Evolutionary conservation across 2,113 vertebrate species (phyloP).

Genomic region (Loxodonta africana): DNA sequence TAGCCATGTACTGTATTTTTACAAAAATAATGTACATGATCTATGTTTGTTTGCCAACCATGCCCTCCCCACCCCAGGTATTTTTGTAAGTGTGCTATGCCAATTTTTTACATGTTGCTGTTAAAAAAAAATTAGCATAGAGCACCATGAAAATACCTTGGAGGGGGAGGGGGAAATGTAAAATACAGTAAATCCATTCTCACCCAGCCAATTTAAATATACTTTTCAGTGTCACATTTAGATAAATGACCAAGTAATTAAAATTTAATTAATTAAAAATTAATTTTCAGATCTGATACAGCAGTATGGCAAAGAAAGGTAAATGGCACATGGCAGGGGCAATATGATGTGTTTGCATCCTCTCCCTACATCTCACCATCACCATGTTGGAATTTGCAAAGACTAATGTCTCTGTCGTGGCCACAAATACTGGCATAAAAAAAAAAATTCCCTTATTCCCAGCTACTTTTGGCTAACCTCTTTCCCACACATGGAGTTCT

Average conservation of each 20-base stretch:
- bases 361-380: neutral
- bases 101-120: neutral
- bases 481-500: neutral
- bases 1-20: neutral
- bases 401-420: neutral
- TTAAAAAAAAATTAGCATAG: neutral
- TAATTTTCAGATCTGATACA: constrained; percentile 31
- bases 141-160: neutral
- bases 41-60: neutral
- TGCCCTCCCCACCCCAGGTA: neutral
- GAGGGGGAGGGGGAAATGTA: no score
- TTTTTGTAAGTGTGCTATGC: neutral
- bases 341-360: neutral
- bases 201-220: constrained; percentile 39
- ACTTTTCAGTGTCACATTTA: constrained; percentile 37
- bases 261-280: constrained; percentile 4
- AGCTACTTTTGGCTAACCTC: neutral
- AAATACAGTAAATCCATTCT: constrained; percentile 13
- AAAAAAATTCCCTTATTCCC: neutral
- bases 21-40: neutral
- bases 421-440: neutral
- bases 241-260: constrained; percentile 18
- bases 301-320: neutral
- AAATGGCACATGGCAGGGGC: neutral
- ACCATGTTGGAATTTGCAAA: neutral